Conservation (phyloP, 1,140 invertebrate species). For the Maniola jurtina region DNA sequence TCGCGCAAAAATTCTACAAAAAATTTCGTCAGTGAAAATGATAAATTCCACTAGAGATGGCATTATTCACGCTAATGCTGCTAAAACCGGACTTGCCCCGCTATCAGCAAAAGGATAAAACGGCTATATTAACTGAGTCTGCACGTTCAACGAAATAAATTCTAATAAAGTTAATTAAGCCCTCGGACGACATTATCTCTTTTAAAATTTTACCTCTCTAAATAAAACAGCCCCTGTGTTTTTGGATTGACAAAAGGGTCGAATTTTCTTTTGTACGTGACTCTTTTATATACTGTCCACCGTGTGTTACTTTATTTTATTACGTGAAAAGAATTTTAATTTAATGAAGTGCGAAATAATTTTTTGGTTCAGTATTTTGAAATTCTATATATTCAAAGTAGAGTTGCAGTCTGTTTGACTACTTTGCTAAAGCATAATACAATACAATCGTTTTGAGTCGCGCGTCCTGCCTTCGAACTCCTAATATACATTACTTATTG, state of each 20-base stretch:
- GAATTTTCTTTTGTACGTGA: conserved; percentile 20
- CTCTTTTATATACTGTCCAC: neutral
- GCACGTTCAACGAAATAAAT: conserved; percentile 67
- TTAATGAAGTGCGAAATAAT: neutral
- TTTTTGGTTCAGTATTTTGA: too few species aligned
- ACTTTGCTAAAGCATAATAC: too few species aligned
- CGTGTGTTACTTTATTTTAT: neutral
- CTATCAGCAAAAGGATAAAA: conserved; percentile 49
- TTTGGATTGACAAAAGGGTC: conserved; percentile 21
- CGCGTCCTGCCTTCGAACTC: too few species aligned
- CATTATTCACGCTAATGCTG: conserved; percentile 25
- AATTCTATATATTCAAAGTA: too few species aligned
- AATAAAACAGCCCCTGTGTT: conserved; percentile 18
- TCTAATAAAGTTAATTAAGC: conserved; percentile 74
- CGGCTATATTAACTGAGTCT: conserved; percentile 47
- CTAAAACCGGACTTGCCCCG: conserved; percentile 26
- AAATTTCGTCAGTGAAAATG: conserved; percentile 23
- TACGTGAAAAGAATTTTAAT: neutral
- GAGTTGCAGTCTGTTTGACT: too few species aligned
- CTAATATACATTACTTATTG: too few species aligned
- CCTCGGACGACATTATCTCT: conserved; percentile 62
- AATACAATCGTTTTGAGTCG: too few species aligned
- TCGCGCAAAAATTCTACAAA: conserved; percentile 13
- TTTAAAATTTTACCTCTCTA: conserved; percentile 44
- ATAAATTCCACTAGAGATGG: conserved; percentile 30